A percentile compares a stretch with the other conserved stretches of the same genome.
These are phyloP conservation scores for Anastatus disparis DNA, from an alignment of 1,140 invertebrate genomes.

Conservation along the genomic window DNA sequence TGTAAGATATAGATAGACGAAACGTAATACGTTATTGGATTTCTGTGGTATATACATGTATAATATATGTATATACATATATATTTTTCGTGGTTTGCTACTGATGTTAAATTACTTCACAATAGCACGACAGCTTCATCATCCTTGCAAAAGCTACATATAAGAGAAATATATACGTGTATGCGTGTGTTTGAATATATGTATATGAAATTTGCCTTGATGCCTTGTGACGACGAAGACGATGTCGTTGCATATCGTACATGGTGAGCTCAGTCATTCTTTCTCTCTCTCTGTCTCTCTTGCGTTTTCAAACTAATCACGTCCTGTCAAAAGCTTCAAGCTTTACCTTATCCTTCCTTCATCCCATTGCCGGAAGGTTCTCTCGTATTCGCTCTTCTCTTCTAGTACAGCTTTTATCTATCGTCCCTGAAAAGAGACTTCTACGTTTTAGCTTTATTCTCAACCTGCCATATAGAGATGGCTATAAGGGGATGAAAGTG, in stretches of 20 bases:
- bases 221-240: neutral
- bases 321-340: conserved; percentile 34
- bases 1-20: neutral
- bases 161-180: too few species aligned
- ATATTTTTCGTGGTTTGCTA: conserved; percentile 52
- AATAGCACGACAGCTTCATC: conserved; percentile 57
- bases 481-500: too few species aligned
- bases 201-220: neutral
- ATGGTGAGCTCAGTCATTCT: too few species aligned
- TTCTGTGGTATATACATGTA: neutral
- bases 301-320: conserved; percentile 50
- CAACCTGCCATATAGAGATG: too few species aligned
- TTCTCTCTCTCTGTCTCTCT: too few species aligned
- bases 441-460: conserved; percentile 9
- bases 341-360: conserved; percentile 8
- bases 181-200: too few species aligned
- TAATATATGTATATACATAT: neutral
- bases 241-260: neutral
- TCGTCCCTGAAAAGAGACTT: conserved; percentile 10
- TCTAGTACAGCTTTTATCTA: neutral
- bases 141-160: conserved; percentile 35
- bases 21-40: too few species aligned
- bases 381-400: too few species aligned
- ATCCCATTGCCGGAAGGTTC: neutral
- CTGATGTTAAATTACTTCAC: conserved; percentile 45